These are phyloP conservation scores for Argynnis bischoffii DNA, from an alignment of 2,888 invertebrate genomes.

Conservation along the genomic window DNA sequence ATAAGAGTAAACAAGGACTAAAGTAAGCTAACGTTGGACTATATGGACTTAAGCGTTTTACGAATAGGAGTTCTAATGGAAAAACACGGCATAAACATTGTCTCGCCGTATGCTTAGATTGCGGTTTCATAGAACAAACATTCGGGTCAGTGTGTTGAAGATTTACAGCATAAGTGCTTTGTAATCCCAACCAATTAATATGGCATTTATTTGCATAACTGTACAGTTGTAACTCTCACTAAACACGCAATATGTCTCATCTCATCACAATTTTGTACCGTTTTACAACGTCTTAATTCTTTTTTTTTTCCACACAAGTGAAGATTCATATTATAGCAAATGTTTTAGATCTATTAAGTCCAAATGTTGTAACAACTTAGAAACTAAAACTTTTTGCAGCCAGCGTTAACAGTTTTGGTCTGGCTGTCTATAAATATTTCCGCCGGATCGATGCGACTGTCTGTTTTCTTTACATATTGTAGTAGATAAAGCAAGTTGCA, in stretches of 20 bases:
- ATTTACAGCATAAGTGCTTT: neutral
- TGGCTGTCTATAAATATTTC: conserved; percentile 10
- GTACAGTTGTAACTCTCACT: neutral
- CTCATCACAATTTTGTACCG: neutral
- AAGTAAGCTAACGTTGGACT: neutral
- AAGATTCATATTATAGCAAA: too few species aligned
- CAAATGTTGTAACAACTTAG: neutral
- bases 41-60: conserved; percentile 7
- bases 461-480: conserved; percentile 10
- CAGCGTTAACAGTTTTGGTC: too few species aligned
- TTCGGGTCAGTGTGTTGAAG: neutral
- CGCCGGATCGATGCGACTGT: conserved; percentile 11
- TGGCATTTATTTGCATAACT: neutral
- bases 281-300: too few species aligned
- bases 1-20: neutral
- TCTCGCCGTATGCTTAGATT: neutral
- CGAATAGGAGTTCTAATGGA: neutral
- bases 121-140: conserved; percentile 4
- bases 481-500: neutral
- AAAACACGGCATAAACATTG: neutral
- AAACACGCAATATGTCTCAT: neutral
- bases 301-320: too few species aligned
- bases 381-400: conserved; percentile 1
- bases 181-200: neutral
- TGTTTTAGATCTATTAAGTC: too few species aligned